Evolutionary conservation across 2,797 vertebrate species (phyloP), one percentile per base, ranked within the genome.

Genomic region (Melanotaenia maccullochi): DNA sequence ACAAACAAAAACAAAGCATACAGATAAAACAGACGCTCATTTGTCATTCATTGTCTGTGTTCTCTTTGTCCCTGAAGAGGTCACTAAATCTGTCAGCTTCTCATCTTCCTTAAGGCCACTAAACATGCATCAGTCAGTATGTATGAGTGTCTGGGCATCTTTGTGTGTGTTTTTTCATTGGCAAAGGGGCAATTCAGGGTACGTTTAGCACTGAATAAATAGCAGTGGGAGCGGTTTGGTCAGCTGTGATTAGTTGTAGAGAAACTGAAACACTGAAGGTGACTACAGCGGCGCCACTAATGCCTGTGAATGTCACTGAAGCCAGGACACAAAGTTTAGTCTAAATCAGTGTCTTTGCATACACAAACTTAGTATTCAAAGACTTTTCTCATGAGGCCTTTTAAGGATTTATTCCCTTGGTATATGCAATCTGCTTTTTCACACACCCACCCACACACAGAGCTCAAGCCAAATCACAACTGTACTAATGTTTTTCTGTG

Each of bases 191-290:
- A 64, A 70, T 68, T 84, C 63, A 77, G 85, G 81, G 75, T 68
- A 67, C 60, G 38, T 85, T 85, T 87, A 76, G 84, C 79, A 76
- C 81, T 68, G 62, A 88, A 65, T 81, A 81, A 93, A 90, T 73
- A 89, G 87, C 93, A 88, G 79, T 57, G 78, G 78, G 86, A 92
- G 89, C 92, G 89, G 82, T 91, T 91, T 91, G 90, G 92, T 94
- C 93, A 93, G 87, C 85, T 89, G 87, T 87, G 94, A 95, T 94
- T 93, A 94, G 85, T 79, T 58, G 79, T 51, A 75, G 85, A 85
- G 75, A 68, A 76, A 67, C 82, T 90, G 91, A 93, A 90, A 87
- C 79, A 83, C 76, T 91, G 90, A 93, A 93, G 93, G 93, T 94
- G 90, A 92, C 86, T 77, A 81, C 54, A 72, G 81, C 71, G 56